Conservation (phyloP, 2,888 invertebrate species). For the Neoascia interrupta region DNA sequence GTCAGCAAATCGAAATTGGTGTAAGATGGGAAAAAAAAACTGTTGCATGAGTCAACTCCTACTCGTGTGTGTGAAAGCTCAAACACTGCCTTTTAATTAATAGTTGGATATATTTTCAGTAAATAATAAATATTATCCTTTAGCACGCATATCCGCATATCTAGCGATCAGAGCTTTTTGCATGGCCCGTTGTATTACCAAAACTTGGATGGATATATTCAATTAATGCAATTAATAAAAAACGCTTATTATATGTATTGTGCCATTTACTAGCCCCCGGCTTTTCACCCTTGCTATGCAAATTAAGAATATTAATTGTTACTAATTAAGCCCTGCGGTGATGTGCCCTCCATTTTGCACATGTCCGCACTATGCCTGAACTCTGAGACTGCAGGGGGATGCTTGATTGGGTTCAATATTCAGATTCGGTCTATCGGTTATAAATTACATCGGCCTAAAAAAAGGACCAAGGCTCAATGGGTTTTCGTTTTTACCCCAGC, state of each 20-base stretch:
- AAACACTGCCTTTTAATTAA: slow-evolving; percentile 54
- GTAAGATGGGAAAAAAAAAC: too few relatives aligned
- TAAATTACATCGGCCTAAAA: slow-evolving; percentile 30
- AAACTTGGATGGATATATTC: slow-evolving; percentile 27
- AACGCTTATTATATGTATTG: slow-evolving; percentile 27
- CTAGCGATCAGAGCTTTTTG: neutral
- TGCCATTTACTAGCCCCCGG: neutral
- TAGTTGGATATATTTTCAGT: slow-evolving; percentile 40
- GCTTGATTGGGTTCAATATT: slow-evolving; percentile 8
- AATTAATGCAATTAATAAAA: slow-evolving; percentile 51
- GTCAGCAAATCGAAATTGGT: too few relatives aligned
- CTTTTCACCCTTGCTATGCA: slow-evolving; percentile 47
- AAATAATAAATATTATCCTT: slow-evolving; percentile 49
- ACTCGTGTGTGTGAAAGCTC: too few relatives aligned
- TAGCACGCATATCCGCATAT: neutral
- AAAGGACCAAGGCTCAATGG: slow-evolving; percentile 3
- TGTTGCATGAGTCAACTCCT: too few relatives aligned
- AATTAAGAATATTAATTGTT: slow-evolving; percentile 71
- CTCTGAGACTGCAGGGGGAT: neutral
- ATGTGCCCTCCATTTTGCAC: slow-evolving; percentile 17
- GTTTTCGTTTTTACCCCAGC: neutral
- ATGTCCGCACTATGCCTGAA: slow-evolving; percentile 10
- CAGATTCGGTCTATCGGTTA: slow-evolving; percentile 28
- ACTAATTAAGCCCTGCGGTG: slow-evolving; percentile 64
- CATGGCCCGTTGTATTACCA: neutral